Percentiles rank a stretch among this genome's conserved stretches.
These are phyloP conservation scores for Bradypus variegatus DNA, from an alignment of 2,797 vertebrate genomes.

Conservation along the genomic window DNA sequence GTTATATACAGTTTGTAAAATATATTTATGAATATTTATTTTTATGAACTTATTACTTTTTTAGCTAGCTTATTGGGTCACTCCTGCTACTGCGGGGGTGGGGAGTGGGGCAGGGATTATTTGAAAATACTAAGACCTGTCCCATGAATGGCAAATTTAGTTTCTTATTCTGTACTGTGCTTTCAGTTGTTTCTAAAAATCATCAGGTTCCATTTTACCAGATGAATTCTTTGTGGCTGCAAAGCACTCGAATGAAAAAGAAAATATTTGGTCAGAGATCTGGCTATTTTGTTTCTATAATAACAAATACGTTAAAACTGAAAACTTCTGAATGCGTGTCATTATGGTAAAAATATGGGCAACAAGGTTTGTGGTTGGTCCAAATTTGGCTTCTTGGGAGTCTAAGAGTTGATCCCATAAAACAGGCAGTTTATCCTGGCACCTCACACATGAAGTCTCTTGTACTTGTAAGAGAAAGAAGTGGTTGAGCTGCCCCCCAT, in stretches of 20 bases:
- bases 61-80: neutral
- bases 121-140: neutral
- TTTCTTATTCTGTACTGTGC: constrained; percentile 8
- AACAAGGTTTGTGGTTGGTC: neutral
- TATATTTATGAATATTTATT: neutral
- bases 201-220: neutral
- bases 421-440: neutral
- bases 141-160: neutral
- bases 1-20: neutral
- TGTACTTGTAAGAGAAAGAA: neutral
- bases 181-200: constrained; percentile 40
- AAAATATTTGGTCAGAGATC: neutral
- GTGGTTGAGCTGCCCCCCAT: neutral
- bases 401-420: neutral
- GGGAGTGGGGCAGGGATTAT: neutral
- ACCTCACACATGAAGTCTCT: neutral
- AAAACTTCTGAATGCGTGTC: neutral
- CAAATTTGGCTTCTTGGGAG: neutral
- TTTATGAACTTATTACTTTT: neutral
- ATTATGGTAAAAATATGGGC: neutral
- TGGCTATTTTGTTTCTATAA: neutral
- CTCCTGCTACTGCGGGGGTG: neutral
- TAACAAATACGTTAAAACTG: neutral
- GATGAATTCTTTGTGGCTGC: neutral
- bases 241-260: neutral